A percentile compares a stretch with the other conserved stretches of the same genome.
Evolutionary conservation across 2,888 invertebrate species (phyloP).

Genomic region (Eupithecia exiguata): DNA sequence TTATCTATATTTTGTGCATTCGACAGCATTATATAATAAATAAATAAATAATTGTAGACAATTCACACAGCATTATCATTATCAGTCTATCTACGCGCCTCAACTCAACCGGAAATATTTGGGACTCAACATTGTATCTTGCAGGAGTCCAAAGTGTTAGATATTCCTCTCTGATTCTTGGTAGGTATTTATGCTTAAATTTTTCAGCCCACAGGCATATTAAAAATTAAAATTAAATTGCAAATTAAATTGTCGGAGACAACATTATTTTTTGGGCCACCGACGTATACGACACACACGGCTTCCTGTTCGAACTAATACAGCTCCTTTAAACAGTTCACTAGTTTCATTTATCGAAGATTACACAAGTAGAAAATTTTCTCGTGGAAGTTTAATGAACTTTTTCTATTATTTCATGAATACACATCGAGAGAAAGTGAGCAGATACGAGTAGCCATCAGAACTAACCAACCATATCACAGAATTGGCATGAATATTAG

Average conservation of each 20-base stretch:
- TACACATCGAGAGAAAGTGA: background rate
- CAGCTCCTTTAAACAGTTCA: too few relatives aligned
- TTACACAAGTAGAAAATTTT: too few relatives aligned
- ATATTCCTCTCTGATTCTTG: background rate
- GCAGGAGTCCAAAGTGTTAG: background rate
- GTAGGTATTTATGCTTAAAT: too few relatives aligned
- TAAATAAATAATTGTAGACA: too few relatives aligned
- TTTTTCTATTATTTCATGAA: background rate
- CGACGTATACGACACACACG: too few relatives aligned
- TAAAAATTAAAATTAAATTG: too few relatives aligned
- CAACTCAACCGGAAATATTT: background rate
- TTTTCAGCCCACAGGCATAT: too few relatives aligned
- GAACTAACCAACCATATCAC: background rate
- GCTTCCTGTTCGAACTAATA: too few relatives aligned
- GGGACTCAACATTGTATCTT: background rate
- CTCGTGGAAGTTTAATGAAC: background rate
- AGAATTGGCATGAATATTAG: too few relatives aligned
- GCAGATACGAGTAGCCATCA: background rate
- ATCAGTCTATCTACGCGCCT: background rate
- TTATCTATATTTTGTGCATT: background rate
- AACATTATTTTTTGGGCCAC: too few relatives aligned
- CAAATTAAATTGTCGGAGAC: too few relatives aligned
- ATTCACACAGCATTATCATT: background rate
- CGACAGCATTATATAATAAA: background rate
- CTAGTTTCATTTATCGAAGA: too few relatives aligned